Base-by-base conservation (phyloP, 2,888 invertebrate genomes). In the Watsonalla cultraria region DNA sequence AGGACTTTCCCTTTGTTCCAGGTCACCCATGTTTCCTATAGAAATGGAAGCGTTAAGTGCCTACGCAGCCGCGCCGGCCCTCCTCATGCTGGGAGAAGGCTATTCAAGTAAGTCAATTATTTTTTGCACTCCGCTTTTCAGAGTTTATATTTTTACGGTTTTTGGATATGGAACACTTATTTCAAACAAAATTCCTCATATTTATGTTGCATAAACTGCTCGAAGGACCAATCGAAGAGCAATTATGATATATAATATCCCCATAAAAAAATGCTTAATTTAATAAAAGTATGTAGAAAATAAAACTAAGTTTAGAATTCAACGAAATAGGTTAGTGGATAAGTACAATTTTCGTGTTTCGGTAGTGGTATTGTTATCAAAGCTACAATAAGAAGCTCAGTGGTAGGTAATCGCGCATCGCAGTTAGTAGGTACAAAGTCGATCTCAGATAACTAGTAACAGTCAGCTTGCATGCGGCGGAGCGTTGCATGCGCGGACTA, bases 401-500 rank as follows among this genome's bases (percentile, higher is more conserved):
- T 42, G n/a, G 42, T 42, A 11, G 11, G 42, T 42, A 42, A 42
- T 42, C 42, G 42, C 11, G 42, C 9, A 42, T 42, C 42, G 42
- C 11, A 42, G 42, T 11, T 42, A 11, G 42, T 42, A 42, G 11
- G 42, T 11, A 11, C 11, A 11, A 42, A 42, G 42, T 77, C 69
- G 79, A 81, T 83, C 82, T 80, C 66, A 68, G 82, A 82, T 82
- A 80, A 74, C 64, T 73, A 55, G 72, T 72, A 77, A 76, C 76
- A 74, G 73, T 71, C 62, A 58, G 76, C 68, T 82, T 77, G 84
- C 84, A 82, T 80, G 84, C 72, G 68, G 66, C 56, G 50, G 57
- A 60, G 64, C 68, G 62, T 82, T 79, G 84, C 83, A 82, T 83
- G 84, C 72, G 64, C 65, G 65, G 58, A 62, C 72, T 80, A 82